phyloP scores from a whole-genome alignment of 2,888 invertebrate species.

The Nasonia oneida region DNA sequence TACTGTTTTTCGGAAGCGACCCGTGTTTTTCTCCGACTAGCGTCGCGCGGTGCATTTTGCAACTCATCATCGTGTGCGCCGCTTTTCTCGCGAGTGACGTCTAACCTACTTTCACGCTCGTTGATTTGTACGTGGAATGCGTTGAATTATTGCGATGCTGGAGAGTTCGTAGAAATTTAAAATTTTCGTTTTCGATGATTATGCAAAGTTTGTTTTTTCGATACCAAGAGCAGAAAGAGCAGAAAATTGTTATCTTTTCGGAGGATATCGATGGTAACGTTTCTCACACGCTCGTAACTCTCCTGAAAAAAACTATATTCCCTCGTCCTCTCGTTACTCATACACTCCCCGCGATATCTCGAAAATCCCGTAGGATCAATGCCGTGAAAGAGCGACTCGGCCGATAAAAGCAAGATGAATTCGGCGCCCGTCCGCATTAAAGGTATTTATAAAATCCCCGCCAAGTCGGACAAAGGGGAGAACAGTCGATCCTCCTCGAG shows the following conservation, averaged over 20 bases:
- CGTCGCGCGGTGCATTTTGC: slow-evolving; percentile 19
- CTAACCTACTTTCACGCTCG: slow-evolving; percentile 21
- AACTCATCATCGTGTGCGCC: slow-evolving; percentile 40
- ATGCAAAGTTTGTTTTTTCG: too few relatives aligned
- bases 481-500: neutral
- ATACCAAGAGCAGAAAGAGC: too few relatives aligned
- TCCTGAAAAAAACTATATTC: neutral
- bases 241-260: neutral
- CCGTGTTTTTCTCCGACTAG: neutral
- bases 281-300: neutral
- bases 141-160: neutral
- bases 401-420: slow-evolving; percentile 28
- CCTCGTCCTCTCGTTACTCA: neutral
- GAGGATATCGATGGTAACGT: neutral
- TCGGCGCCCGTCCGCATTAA: neutral
- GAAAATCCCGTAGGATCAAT: neutral
- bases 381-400: neutral
- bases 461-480: neutral
- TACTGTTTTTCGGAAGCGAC: slow-evolving; percentile 1
- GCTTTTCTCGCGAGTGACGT: neutral
- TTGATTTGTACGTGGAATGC: slow-evolving; percentile 7
- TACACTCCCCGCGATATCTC: neutral
- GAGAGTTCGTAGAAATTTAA: neutral
- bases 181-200: neutral
- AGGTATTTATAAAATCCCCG: neutral